Evolutionary conservation across 2,888 invertebrate species (phyloP).

Genomic region (Asteroscopus sphinx): DNA sequence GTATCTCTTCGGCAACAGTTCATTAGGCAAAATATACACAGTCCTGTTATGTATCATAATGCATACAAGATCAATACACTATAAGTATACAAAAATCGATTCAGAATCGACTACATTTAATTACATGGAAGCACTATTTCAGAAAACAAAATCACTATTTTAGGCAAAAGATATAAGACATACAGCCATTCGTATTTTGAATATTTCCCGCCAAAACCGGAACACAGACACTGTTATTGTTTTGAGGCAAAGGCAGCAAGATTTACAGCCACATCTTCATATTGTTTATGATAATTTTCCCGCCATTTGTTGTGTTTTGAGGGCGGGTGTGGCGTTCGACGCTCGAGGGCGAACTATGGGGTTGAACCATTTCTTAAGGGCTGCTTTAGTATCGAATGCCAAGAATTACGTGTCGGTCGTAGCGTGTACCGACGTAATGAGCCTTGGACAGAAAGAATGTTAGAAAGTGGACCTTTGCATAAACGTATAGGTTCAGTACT

Average conservation of each 20-base stretch:
- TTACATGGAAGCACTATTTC: constrained; percentile 36
- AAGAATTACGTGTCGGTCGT: constrained; percentile 71
- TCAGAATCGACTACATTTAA: constrained; percentile 16
- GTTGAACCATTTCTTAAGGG: constrained; percentile 80
- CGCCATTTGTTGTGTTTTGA: constrained; percentile 69
- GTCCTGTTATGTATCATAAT: constrained; percentile 85
- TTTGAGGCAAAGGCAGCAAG: constrained; percentile 46
- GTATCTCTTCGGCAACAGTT: constrained; percentile 85
- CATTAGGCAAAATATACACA: constrained; percentile 86
- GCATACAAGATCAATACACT: constrained; percentile 38
- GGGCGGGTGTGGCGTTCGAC: constrained; percentile 75
- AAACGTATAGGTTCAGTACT: constrained; percentile 40
- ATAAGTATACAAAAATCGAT: neutral
- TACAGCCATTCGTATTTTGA: constrained; percentile 15
- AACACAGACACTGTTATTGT: constrained; percentile 41
- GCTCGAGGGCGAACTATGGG: constrained; percentile 76
- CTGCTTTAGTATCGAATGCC: constrained; percentile 74
- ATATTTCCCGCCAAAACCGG: constrained; percentile 30
- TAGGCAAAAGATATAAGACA: neutral
- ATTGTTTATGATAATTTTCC: constrained; percentile 63
- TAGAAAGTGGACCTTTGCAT: constrained; percentile 55
- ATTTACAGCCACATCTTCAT: constrained; percentile 40
- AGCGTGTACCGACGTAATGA: constrained; percentile 69
- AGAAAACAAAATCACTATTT: constrained; percentile 18
- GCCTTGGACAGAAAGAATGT: constrained; percentile 67